Evolutionary conservation across 1,140 invertebrate species (phyloP), one percentile per base, ranked within the genome.

Genomic region (Bombus cullumanus): DNA sequence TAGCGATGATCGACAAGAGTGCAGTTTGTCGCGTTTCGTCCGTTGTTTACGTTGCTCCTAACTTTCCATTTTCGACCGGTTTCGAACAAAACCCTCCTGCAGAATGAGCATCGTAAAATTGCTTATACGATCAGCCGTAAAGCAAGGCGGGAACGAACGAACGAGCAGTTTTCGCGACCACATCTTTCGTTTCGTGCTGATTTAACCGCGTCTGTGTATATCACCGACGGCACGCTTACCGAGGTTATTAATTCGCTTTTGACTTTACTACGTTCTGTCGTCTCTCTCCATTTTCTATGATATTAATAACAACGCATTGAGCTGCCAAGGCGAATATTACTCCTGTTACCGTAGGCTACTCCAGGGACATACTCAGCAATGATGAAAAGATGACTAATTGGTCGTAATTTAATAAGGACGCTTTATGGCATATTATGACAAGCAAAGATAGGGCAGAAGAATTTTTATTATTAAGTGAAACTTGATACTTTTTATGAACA

Each of bases 61-160:
- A 59, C 74, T 78, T 71, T 28, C 74, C 13, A 64, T 34, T 83
- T 59, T 25, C n/a, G 73, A 25, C 6, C 31, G 43, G 28, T 31
- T n/a, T n/a, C 43, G 59, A 75, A 59, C 34, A 31, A 37, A 68
- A 68, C 64, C 37, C 6, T 28, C 18, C 34, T 31, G 5, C 34
- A 4, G 43, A 28, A 28, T 28, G 64, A 43, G 47, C 43, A 57
- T 78, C 82, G 66, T 83, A 78, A 83, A 83, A 69, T 69, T 57
- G 82, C 37, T 83, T 78, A 83, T 77, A 71, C 72, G 59, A 69
- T 76, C 73, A 22, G n/a, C 37, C 47, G 73, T 83, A 83, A 68
- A 77, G 18, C 43, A 18, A 0, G 12, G 43, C 34, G 28, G 3
- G 1, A n/a, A 79, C 66, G 75, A n/a, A 79, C 66, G 75, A 53